Evolutionary conservation across 2,797 vertebrate genomes (phyloP), one percentile per base, ranked within the genome.

Genomic region (Poeciliopsis presidionis): DNA sequence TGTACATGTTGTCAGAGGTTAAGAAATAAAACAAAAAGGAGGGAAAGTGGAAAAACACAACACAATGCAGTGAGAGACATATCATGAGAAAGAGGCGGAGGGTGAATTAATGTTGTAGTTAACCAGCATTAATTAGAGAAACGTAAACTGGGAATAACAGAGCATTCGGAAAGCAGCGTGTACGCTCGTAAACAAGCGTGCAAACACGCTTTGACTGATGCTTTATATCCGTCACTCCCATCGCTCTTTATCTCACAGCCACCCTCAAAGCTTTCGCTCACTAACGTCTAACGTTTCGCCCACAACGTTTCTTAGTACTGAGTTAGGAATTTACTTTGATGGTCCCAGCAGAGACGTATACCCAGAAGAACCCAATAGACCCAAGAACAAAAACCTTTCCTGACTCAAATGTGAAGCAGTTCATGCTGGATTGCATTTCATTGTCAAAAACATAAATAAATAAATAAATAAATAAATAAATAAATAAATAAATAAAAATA

Each of bases 101-200:
- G 72, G 43, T 55, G 9, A 69, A 20, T 78, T 49, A 61, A 78
- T 74, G 81, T 73, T 22, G 59, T 51, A 55, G 78, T 90, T 85
- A 80, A 80, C 73, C 76, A 78, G 73, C 69, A 61, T 79, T 80
- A 82, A 87, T 82, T 74, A 82, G 77, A 79, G 55, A 81, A 81
- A 86, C 75, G 83, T 86, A 14, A 91, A 87, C 80, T 74, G 82
- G 87, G 86, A 90, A 91, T 91, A 90, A 92, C 78, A 90, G 82
- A 76, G 81, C 71, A 72, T 77, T 82, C 79, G 82, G 76, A 86
- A 87, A 88, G 67, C 74, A 59, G 80, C 69, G 83, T 2, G 0
- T 7, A 20, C 7, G 47, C 81, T 90, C 81, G 90, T 84, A 76
- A 88, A 87, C 86, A 90, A 71, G n/a, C 85, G 77, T 74, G 82